These are phyloP conservation scores for Chaetura pelagica DNA, from an alignment of 2,113 vertebrate genomes.

Conservation along the genomic window DNA sequence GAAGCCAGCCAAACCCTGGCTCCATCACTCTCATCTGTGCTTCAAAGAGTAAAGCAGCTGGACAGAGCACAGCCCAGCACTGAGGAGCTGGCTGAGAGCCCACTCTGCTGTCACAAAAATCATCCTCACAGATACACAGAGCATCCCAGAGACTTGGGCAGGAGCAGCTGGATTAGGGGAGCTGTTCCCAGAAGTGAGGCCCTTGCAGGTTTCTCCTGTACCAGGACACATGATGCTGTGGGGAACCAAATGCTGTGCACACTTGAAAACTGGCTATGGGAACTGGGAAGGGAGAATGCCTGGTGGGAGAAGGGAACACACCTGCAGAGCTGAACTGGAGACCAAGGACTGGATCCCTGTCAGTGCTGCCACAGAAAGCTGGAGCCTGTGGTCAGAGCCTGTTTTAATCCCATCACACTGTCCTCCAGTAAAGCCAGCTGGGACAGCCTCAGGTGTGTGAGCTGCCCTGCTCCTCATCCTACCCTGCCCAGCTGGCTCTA, in stretches of 20 bases:
- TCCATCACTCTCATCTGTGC: fast-evolving
- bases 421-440: not conserved
- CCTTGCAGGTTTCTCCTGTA: too few relatives aligned
- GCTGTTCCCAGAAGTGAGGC: too few relatives aligned
- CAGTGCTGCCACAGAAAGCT: not conserved
- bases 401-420: not conserved
- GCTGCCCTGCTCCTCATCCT: too few relatives aligned
- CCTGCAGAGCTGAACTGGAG: not conserved
- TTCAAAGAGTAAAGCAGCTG: not conserved
- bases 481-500: not conserved
- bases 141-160: too few relatives aligned
- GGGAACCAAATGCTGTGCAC: not conserved
- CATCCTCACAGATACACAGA: too few relatives aligned
- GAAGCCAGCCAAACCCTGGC: not conserved
- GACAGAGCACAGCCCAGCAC: fast-evolving
- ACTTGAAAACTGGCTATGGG: not conserved
- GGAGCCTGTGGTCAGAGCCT: too few relatives aligned
- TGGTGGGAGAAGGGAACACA: not conserved
- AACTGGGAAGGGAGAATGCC: not conserved
- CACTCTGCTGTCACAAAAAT: too few relatives aligned
- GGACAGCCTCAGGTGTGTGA: not conserved
- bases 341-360: not conserved
- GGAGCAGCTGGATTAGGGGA: too few relatives aligned
- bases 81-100: not conserved
- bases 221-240: too few relatives aligned